A percentile compares a stretch with the other conserved stretches of the same genome.
phyloP scores from a whole-genome alignment of 2,888 invertebrate genomes.

The Acronicta alni region DNA sequence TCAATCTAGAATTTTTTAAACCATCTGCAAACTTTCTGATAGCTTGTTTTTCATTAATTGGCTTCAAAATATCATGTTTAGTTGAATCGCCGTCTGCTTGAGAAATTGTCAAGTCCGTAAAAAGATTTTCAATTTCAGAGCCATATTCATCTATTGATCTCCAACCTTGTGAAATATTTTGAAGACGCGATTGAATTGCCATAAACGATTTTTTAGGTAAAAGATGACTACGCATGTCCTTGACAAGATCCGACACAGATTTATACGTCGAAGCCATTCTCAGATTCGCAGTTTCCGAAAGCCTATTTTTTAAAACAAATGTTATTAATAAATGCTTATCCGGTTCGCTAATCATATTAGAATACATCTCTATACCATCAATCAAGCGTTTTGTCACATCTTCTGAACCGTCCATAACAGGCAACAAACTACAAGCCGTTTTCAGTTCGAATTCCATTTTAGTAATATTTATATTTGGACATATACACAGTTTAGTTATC shows the following conservation, averaged over 20 bases:
- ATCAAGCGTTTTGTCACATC: no score
- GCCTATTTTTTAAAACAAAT: conserved; percentile 39
- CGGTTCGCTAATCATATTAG: no score
- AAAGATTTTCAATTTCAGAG: conserved; percentile 24
- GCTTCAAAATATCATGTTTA: conserved; percentile 14
- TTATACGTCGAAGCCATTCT: conserved; percentile 2
- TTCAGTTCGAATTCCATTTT: no score
- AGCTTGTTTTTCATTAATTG: conserved; percentile 15
- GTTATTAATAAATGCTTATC: conserved; percentile 32
- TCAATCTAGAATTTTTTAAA: conserved; percentile 1
- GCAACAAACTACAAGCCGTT: no score
- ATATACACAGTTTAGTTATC: no score
- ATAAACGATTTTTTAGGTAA: conserved; percentile 26
- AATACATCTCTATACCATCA: no score
- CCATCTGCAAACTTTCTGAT: conserved; percentile 9
- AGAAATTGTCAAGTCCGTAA: conserved; percentile 33
- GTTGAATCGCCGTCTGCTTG: conserved; percentile 28
- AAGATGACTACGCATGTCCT: conserved; percentile 19
- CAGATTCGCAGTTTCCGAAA: conserved; percentile 24
- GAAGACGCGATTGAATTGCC: conserved; percentile 19
- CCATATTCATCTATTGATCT: conserved; percentile 26
- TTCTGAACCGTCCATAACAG: no score
- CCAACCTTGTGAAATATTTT: conserved; percentile 12
- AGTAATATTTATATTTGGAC: no score
- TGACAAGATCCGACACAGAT: conserved; percentile 16